Conservation (phyloP, 2,797 vertebrate genomes). For the Gymnopithys bicolor region DNA sequence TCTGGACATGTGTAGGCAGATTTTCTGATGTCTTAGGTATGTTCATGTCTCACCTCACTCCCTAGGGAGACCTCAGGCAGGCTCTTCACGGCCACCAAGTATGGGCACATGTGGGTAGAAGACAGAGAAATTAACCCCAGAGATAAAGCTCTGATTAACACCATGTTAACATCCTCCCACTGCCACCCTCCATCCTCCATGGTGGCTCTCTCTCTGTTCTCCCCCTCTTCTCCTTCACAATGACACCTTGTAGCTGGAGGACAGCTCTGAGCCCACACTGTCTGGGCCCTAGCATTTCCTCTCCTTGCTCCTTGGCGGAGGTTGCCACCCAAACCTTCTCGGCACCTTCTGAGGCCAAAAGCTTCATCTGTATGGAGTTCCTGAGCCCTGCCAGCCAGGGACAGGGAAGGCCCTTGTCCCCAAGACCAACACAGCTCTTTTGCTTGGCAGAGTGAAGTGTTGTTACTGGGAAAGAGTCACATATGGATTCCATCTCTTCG, state of each 20-base stretch:
- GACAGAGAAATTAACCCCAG: background rate
- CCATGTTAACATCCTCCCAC: background rate
- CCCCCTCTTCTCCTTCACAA: constrained; percentile 1
- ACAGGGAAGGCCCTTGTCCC: constrained; percentile 70
- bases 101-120: accelerated
- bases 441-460: constrained; percentile 39
- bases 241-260: constrained; percentile 44
- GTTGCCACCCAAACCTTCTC: constrained; percentile 21
- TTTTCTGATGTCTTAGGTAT: background rate
- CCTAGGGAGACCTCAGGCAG: background rate
- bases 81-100: background rate
- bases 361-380: constrained; percentile 8
- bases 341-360: constrained; percentile 47
- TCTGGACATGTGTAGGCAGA: background rate
- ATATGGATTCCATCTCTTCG: constrained; percentile 41
- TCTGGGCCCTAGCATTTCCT: constrained; percentile 24
- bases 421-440: constrained; percentile 57
- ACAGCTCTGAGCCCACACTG: constrained; percentile 23
- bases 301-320: constrained; percentile 29
- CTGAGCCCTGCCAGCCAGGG: constrained; percentile 47
- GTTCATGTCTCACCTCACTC: background rate
- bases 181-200: background rate
- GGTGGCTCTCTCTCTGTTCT: background rate
- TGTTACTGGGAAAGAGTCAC: constrained; percentile 63
- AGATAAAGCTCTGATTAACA: background rate